Percentiles rank a stretch among this genome's conserved stretches.
Evolutionary conservation across 1,140 invertebrate genomes (phyloP).

Genomic region (Tetragonula clypearis): DNA sequence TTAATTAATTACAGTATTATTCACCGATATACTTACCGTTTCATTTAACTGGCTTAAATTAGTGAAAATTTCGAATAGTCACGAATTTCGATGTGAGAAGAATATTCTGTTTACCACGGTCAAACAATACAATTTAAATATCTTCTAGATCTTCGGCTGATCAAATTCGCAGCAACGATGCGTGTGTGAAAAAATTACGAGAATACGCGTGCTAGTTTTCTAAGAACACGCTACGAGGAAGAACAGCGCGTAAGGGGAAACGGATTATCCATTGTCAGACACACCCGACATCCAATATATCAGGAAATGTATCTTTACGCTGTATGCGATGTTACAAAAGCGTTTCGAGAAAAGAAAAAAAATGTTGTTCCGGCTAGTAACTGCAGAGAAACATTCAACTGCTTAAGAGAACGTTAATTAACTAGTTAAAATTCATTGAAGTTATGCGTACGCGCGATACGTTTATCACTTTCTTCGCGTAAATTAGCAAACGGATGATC

Average conservation of each 20-base stretch:
- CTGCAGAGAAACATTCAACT: background rate
- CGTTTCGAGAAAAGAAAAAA: background rate
- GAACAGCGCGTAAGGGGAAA: slow-evolving; percentile 1
- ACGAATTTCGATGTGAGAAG: no score
- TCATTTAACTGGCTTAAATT: no score
- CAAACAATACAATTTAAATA: background rate
- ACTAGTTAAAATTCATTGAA: background rate
- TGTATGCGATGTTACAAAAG: background rate
- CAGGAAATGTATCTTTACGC: background rate
- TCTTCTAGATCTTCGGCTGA: background rate
- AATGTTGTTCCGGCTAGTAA: background rate
- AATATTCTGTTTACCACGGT: no score
- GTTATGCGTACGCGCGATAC: background rate
- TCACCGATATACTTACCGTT: no score
- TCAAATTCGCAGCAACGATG: background rate
- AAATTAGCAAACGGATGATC: background rate
- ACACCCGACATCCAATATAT: background rate
- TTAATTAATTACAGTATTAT: no score
- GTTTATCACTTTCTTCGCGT: background rate
- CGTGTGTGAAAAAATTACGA: background rate
- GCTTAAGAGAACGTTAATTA: background rate
- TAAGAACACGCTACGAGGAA: no score
- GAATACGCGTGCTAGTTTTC: background rate
- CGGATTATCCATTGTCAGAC: slow-evolving; percentile 3
- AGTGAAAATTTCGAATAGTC: no score